A percentile compares a stretch with the other conserved stretches of the same genome.
Conservation (phyloP, 2,888 invertebrate species). For the Anaspis maculata region DNA sequence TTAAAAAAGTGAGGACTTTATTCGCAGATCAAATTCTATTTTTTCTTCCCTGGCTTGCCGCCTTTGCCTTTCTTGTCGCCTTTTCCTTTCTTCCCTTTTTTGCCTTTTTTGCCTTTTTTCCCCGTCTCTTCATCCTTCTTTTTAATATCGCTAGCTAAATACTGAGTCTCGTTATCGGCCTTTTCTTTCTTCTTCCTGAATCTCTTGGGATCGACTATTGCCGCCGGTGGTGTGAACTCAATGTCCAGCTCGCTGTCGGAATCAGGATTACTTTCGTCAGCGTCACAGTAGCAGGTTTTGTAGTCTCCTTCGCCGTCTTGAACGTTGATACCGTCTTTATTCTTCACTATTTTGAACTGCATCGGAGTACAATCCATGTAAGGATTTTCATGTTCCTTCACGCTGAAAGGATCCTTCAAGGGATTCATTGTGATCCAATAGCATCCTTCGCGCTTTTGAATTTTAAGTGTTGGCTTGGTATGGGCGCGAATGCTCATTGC, state of each 20-base stretch:
- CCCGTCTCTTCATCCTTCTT: slow-evolving; percentile 6
- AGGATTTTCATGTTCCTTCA: slow-evolving; percentile 54
- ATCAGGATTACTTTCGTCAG: slow-evolving; percentile 26
- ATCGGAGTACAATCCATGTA: slow-evolving; percentile 61
- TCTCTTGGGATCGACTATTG: slow-evolving; percentile 53
- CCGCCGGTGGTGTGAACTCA: slow-evolving; percentile 64
- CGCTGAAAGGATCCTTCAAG: slow-evolving; percentile 51
- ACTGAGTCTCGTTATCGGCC: slow-evolving; percentile 37
- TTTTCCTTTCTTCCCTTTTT: slow-evolving; percentile 13
- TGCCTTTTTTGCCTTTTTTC: slow-evolving; percentile 11
- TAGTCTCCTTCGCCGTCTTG: slow-evolving; percentile 47
- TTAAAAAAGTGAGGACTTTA: slow-evolving; percentile 4
- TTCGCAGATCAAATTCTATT: slow-evolving; percentile 6
- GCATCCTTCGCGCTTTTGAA: slow-evolving; percentile 56
- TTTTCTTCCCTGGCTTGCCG: slow-evolving; percentile 16
- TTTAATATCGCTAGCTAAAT: slow-evolving; percentile 7
- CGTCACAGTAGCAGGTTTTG: slow-evolving; percentile 18
- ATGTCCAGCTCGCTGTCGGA: slow-evolving; percentile 61
- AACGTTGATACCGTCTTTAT: slow-evolving; percentile 44
- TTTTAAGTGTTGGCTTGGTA: slow-evolving; percentile 55
- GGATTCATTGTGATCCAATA: slow-evolving; percentile 61
- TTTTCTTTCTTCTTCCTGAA: slow-evolving; percentile 42
- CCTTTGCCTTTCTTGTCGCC: slow-evolving; percentile 10
- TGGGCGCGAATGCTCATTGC: slow-evolving; percentile 40
- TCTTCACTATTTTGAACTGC: slow-evolving; percentile 58